Evolutionary conservation across 1,140 invertebrate species (phyloP).

Genomic region (Dryas iulia): DNA sequence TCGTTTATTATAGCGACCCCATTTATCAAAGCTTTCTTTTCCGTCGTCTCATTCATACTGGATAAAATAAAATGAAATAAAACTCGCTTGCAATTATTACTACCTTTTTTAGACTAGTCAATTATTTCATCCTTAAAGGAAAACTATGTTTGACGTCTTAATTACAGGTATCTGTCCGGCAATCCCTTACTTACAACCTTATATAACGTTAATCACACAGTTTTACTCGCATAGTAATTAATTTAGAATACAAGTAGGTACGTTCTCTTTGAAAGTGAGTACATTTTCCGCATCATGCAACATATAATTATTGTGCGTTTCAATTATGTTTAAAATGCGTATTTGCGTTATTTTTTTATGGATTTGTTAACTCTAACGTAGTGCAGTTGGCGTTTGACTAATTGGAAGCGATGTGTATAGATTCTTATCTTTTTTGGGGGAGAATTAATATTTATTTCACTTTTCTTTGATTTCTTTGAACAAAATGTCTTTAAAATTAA

Average conservation of each 20-base stretch:
- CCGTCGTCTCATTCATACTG: not conserved
- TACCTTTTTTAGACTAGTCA: slow-evolving; percentile 1
- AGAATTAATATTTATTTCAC: too few relatives aligned
- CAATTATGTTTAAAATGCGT: not conserved
- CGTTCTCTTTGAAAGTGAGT: slow-evolving; percentile 13
- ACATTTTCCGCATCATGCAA: slow-evolving; percentile 6
- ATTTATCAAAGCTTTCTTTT: not conserved
- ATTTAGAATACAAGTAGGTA: not conserved
- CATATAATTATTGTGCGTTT: not conserved
- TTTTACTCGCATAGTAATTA: not conserved
- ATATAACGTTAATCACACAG: slow-evolving; percentile 7
- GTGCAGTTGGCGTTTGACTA: not conserved
- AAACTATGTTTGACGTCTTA: slow-evolving; percentile 6
- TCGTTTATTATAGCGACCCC: not conserved
- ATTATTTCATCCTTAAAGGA: slow-evolving; percentile 6
- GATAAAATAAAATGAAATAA: not conserved
- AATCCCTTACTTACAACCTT: slow-evolving; percentile 9
- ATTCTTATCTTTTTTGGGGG: too few relatives aligned
- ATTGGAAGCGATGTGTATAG: too few relatives aligned
- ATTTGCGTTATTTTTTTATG: not conserved
- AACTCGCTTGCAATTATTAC: not conserved
- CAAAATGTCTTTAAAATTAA: too few relatives aligned
- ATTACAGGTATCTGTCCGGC: slow-evolving; percentile 6
- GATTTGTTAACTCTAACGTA: not conserved
- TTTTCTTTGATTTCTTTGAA: too few relatives aligned